phyloP scores from a whole-genome alignment of 1,140 invertebrate species.

The Nasonia vitripennis region DNA sequence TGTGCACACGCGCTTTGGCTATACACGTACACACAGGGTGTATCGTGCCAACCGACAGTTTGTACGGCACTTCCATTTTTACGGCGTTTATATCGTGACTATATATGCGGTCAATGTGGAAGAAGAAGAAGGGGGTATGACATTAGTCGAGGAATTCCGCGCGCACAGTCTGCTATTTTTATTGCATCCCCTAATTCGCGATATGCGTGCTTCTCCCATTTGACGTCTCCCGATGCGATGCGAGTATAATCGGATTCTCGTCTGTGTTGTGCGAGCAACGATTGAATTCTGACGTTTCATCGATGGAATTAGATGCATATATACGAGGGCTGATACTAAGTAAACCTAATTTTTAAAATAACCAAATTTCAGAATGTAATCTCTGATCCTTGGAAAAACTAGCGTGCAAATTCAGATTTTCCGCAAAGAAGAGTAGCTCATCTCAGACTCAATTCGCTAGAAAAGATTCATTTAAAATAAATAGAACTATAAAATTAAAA shows the following conservation, averaged over 20 bases:
- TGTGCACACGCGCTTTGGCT: not conserved
- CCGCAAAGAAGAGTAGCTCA: too few relatives aligned
- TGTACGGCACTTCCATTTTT: conserved; percentile 57
- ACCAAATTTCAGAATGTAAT: too few relatives aligned
- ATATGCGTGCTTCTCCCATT: conserved; percentile 25
- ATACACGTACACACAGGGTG: conserved; percentile 24
- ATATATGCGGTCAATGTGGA: conserved; percentile 47
- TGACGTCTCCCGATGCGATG: not conserved
- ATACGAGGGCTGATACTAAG: too few relatives aligned
- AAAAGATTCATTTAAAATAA: too few relatives aligned
- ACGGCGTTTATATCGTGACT: conserved; percentile 47
- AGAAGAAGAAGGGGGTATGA: conserved; percentile 4
- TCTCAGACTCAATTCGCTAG: too few relatives aligned
- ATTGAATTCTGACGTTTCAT: not conserved
- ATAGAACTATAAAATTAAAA: too few relatives aligned
- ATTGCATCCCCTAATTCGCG: conserved; percentile 7
- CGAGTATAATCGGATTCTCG: not conserved
- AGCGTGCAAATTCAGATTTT: too few relatives aligned
- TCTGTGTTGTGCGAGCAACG: not conserved
- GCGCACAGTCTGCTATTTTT: not conserved
- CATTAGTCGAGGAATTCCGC: conserved; percentile 42
- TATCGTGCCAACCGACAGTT: conserved; percentile 65
- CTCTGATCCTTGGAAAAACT: too few relatives aligned
- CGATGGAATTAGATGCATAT: too few relatives aligned
- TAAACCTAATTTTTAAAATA: too few relatives aligned